Evolutionary conservation across 92 coral and sea anemone genomes (phyloP), one percentile per base, ranked within the genome.

Genomic region (Palythoa heliodiscus): DNA sequence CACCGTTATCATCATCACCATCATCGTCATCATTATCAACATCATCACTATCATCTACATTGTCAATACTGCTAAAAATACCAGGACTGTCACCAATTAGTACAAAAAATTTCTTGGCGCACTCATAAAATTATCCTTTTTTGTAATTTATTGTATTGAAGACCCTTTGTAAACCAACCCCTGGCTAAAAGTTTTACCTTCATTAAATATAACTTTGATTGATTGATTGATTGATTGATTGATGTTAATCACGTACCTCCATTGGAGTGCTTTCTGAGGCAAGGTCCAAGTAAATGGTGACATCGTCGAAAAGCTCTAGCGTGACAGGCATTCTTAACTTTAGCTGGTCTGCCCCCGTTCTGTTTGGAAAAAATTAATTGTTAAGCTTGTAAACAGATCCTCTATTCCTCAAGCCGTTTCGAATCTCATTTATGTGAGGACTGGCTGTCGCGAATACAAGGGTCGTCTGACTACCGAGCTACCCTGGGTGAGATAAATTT

Each of bases 181-280:
- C n/a, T n/a, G n/a, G n/a, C n/a, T n/a, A n/a, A n/a, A n/a, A n/a
- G n/a, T n/a, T n/a, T n/a, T n/a, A n/a, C n/a, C n/a, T n/a, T n/a
- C n/a, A n/a, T n/a, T n/a, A n/a, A n/a, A n/a, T n/a, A n/a, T n/a
- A n/a, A n/a, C n/a, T n/a, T n/a, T n/a, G n/a, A n/a, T n/a, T n/a
- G n/a, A n/a, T n/a, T n/a, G n/a, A n/a, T n/a, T n/a, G n/a, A n/a
- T n/a, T n/a, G n/a, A n/a, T n/a, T n/a, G n/a, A n/a, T n/a, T n/a
- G n/a, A 13, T 58, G n/a, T 16, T 58, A 13, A 54, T 54, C 11
- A 60, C 38, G 23, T 38, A 91, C 97, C 94, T 93, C 94, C 97
- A 93, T 93, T 2, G 96, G 96, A 58, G 96, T 93, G 66, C 96
- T 93, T 71, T 93, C 96, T 15, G 96, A 93, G 50, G 96, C 91